phyloP scores from a whole-genome alignment of 2,797 vertebrate species.

The Xenentodon cancila region DNA sequence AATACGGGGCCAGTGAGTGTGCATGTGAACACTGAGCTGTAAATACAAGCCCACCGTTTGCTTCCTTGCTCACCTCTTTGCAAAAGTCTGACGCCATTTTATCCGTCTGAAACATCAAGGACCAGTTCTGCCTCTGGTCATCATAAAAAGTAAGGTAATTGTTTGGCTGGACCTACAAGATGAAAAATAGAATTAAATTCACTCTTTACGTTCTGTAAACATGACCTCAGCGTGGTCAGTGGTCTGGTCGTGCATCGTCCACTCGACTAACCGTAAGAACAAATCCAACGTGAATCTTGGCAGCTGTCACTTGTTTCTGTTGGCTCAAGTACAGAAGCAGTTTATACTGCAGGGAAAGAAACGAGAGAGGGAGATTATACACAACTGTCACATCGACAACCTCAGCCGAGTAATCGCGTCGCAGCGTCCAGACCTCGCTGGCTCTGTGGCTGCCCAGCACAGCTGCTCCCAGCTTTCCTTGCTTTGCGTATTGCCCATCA shows the following conservation, averaged over 20 bases:
- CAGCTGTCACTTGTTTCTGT: conserved; percentile 90
- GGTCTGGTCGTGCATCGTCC: background rate
- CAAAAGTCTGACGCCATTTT: conserved; percentile 88
- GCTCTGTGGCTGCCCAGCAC: conserved; percentile 88
- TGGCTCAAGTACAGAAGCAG: conserved; percentile 94
- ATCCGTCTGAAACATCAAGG: conserved; percentile 95
- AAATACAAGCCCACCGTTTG: no score
- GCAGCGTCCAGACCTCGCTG: conserved; percentile 86
- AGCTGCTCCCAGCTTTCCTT: conserved; percentile 95
- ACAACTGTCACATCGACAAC: conserved; percentile 38
- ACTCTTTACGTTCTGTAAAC: no score
- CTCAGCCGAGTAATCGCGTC: conserved; percentile 45
- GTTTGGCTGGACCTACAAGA: conserved; percentile 87
- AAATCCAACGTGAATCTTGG: conserved; percentile 89
- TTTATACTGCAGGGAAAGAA: conserved; percentile 86
- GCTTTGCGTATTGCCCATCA: conserved; percentile 93
- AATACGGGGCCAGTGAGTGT: no score
- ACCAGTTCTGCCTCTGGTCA: conserved; percentile 97
- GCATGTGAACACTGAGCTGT: no score
- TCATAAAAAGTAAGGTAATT: conserved; percentile 97
- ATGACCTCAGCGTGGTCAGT: no score
- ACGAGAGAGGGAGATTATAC: conserved; percentile 16
- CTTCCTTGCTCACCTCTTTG: conserved; percentile 85
- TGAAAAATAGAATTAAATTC: background rate
- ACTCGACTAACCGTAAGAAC: conserved; percentile 86